A percentile compares a stretch with the other conserved stretches of the same genome.
Conservation (phyloP, 1,140 invertebrate genomes). For the Rhyzopertha dominica region DNA sequence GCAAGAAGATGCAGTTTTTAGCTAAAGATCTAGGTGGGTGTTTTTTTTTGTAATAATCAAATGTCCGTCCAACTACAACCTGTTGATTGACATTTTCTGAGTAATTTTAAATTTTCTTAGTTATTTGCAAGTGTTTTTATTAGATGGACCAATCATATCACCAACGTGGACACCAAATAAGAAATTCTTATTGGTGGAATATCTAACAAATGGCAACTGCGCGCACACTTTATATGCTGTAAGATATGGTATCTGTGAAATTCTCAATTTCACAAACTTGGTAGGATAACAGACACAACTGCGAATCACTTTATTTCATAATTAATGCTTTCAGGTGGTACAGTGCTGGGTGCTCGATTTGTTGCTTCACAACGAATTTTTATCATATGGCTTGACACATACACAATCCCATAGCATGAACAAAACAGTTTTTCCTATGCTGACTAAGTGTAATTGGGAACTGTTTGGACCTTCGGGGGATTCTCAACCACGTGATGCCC, state of each 20-base stretch:
- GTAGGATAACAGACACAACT: constrained; percentile 52
- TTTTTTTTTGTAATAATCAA: too few relatives aligned
- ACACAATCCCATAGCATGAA: constrained; percentile 52
- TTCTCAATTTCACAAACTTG: constrained; percentile 65
- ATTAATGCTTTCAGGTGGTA: too few relatives aligned
- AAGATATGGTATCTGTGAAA: constrained; percentile 65
- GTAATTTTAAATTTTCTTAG: too few relatives aligned
- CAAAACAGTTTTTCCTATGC: constrained; percentile 64
- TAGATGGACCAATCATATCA: constrained; percentile 50
- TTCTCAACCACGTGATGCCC: constrained; percentile 56
- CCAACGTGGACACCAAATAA: constrained; percentile 52
- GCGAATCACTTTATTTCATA: too few relatives aligned
- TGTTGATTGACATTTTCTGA: too few relatives aligned
- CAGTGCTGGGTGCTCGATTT: too few relatives aligned
- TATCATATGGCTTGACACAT: constrained; percentile 50
- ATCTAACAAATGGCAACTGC: constrained; percentile 51
- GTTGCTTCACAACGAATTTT: too few relatives aligned
- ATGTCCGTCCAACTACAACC: too few relatives aligned
- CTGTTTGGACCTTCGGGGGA: constrained; percentile 60
- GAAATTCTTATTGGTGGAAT: constrained; percentile 51
- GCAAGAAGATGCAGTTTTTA: constrained; percentile 53
- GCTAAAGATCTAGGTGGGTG: constrained; percentile 51
- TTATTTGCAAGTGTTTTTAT: too few relatives aligned
- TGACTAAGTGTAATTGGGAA: constrained; percentile 73
- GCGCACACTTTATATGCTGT: constrained; percentile 63